Evolutionary conservation across 2,113 vertebrate genomes (phyloP), one percentile per base, ranked within the genome.

Genomic region (Salvelinus fontinalis): DNA sequence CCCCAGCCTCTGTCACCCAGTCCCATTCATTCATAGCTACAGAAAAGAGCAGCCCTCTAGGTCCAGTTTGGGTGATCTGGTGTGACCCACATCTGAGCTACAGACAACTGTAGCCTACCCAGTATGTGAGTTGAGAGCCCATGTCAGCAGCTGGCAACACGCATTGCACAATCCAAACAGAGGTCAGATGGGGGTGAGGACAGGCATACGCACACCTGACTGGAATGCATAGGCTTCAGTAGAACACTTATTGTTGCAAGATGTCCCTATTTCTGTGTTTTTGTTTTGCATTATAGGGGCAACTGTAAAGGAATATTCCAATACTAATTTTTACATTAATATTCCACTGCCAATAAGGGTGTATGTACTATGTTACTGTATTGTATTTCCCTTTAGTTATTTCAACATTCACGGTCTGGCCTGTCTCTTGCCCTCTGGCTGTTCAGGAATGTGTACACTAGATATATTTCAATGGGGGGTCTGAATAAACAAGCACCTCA

Each of bases 21-120:
- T 86, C 75, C 73, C 83, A 75, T 71, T 75, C 79, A 75, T 87
- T 87, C 77, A 86, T 67, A 76, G 67, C 34, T 79, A 39, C 66
- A 83, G 79, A 84, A 87, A 84, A 85, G 78, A 73, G 62, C 72
- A 49, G 54, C 5, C 62, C 84, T 83, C 65, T 16, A 75, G 74
- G 29, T 79, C 67, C 39, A 44, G 65, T 82, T 78, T 83, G 81
- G 83, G 80, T 86, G 82, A 79, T 88, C 79, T 85, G 83, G 78
- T 82, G 78, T 88, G 84, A 89, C 85, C 86, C 82, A 84, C 84
- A 84, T 89, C 88, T 73, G 79, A 87, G 83, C 79, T 83, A 84
- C 80, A 80, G 44, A 81, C 75, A 59, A 6, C 67, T 60, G 5
- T 57, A 6, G 13, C 18, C 54, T 26, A 59, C 18, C 54, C 77